Percentiles rank a stretch among this genome's conserved stretches.
Conservation (phyloP, 2,797 vertebrate genomes). For the Tokudaia tokunoshimensis region DNA sequence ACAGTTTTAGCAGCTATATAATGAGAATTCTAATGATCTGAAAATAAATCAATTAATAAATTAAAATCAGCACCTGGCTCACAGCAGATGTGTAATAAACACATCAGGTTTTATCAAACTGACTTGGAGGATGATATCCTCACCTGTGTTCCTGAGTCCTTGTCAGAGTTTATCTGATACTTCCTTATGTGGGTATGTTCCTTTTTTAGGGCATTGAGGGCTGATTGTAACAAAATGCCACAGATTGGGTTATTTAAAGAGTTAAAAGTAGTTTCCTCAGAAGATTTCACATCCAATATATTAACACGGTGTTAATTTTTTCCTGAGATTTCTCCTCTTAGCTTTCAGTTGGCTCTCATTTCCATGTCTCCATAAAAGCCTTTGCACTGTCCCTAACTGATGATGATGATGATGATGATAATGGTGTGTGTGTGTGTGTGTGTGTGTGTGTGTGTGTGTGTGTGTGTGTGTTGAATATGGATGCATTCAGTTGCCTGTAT, state of each 20-base stretch:
- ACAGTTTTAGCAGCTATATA: not conserved
- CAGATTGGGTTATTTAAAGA: not conserved
- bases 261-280: not conserved
- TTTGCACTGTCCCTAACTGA: not conserved
- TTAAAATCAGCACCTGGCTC: not conserved
- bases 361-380: not conserved
- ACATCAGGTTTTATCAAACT: not conserved
- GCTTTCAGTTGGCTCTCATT: not conserved
- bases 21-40: not conserved
- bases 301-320: not conserved
- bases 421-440: too few species aligned
- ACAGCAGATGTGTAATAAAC: not conserved
- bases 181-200: not conserved
- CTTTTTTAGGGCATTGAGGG: not conserved
- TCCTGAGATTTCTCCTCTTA: not conserved
- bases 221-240: not conserved
- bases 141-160: not conserved
- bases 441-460: too few species aligned
- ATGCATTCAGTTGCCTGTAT: not conserved
- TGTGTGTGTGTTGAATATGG: not conserved
- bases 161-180: not conserved
- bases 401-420: not conserved
- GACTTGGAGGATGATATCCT: not conserved
- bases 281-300: not conserved
- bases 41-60: constrained; percentile 42